Conservation (phyloP, 2,888 invertebrate species). For the Phania funesta region DNA sequence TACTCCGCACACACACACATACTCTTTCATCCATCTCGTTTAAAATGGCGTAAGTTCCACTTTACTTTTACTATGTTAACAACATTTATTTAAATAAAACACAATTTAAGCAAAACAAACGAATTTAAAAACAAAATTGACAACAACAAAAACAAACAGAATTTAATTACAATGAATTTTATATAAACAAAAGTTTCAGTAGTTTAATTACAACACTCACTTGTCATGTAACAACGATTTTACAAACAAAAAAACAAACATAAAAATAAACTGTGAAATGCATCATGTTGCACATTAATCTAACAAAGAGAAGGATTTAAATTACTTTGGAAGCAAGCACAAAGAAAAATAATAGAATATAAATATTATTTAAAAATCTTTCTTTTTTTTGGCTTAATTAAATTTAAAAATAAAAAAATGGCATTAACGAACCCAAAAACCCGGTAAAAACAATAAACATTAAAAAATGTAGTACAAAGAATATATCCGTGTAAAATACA, state of each 20-base stretch:
- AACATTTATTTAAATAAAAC: slow-evolving; percentile 12
- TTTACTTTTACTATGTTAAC: background rate
- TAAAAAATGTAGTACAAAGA: too few relatives aligned
- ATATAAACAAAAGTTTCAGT: slow-evolving; percentile 49
- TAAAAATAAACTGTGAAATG: slow-evolving; percentile 14
- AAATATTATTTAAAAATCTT: background rate
- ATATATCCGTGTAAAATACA: too few relatives aligned
- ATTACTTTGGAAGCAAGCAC: background rate
- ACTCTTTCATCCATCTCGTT: background rate
- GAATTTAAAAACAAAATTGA: background rate
- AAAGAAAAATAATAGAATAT: background rate
- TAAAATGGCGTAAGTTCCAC: slow-evolving; percentile 2
- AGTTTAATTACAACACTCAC: slow-evolving; percentile 57
- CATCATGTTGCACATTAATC: slow-evolving; percentile 34
- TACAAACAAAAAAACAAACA: background rate
- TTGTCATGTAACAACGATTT: slow-evolving; percentile 41
- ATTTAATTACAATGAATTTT: slow-evolving; percentile 51
- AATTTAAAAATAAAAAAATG: background rate
- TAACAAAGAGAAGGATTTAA: slow-evolving; percentile 21
- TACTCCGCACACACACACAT: too few relatives aligned
- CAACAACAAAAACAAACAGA: slow-evolving; percentile 16
- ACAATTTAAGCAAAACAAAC: slow-evolving; percentile 5
- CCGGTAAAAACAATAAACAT: too few relatives aligned
- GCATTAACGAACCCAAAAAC: too few relatives aligned
- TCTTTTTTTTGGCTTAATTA: too few relatives aligned